Base-by-base conservation (phyloP, 2,888 invertebrate species). In the Apamea sordens region DNA sequence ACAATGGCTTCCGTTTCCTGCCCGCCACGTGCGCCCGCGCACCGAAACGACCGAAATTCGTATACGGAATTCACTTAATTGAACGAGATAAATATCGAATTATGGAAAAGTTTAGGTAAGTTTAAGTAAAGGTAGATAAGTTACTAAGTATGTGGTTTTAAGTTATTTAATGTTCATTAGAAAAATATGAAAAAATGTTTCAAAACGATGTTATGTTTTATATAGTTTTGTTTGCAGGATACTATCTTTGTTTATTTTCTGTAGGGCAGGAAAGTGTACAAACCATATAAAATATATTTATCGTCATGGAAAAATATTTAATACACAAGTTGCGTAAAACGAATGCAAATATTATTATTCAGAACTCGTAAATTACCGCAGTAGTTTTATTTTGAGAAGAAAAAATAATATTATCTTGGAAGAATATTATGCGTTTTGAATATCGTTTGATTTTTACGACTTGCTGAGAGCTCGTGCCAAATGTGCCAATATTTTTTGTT, bases 1-100 rank as follows among this genome's bases (percentile, higher is more conserved):
- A 95, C 95, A 95, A 94, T 93, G 92, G 90, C 93, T 95, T 96
- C 96, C 96, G 96, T 94, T 96, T 96, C 96, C 96, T 93, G 93
- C 91, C 81, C 87, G 90, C 91, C 93, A 94, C 94, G 95, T 95
- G 95, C 94, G 93, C 86, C 74, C 76, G 84, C 89, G 89, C 90
- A 88, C 80, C 84, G 83, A 84, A 83, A 73, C 86, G 78, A 79
- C 82, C 76, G 75, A 89, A 83, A 82, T 84, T 85, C 81, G 72
- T 84, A 76, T 85, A 80, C 44, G 75, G 84, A 85, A 89, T 89
- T 82, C 79, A 81, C 80, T 73, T 83, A 84, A 86, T 83, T 84
- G 80, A 72, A 76, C 63, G 74, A 88, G 87, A 89, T 89, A 81
- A 88, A 80, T 76, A 86, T 85, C 75, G 64, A 56, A 74, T 75